phyloP scores from a whole-genome alignment of 2,113 vertebrate species.

The Zosterops lateralis region DNA sequence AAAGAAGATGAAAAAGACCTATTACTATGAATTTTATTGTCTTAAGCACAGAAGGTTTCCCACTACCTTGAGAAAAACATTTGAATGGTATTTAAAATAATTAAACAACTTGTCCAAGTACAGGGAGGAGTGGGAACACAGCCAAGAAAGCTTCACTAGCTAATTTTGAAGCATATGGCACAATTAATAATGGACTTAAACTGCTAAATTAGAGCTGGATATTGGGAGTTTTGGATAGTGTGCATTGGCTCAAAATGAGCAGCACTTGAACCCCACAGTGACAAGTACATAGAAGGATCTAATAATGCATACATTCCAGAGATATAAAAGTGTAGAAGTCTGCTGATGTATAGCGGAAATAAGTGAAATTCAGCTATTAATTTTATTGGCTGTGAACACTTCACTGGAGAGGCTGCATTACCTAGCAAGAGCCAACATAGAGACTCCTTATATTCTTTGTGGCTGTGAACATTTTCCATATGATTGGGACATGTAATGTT shows the following conservation, averaged over 20 bases:
- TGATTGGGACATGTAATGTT: background rate
- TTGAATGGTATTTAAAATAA: background rate
- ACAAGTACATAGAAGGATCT: background rate
- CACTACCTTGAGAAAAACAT: background rate
- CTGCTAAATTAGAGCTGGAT: background rate
- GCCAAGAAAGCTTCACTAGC: constrained; percentile 24
- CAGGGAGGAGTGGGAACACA: background rate
- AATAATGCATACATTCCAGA: background rate
- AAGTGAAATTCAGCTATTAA: constrained; percentile 24
- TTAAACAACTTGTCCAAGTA: background rate
- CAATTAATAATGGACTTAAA: constrained; percentile 33
- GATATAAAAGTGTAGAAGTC: background rate
- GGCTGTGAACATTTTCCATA: background rate
- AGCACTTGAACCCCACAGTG: background rate
- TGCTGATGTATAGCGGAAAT: constrained; percentile 6
- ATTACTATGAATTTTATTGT: background rate
- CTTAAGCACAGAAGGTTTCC: background rate
- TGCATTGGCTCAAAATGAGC: background rate
- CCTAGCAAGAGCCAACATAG: background rate
- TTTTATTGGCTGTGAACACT: background rate
- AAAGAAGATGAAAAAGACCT: background rate
- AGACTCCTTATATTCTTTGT: background rate
- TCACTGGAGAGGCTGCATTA: background rate
- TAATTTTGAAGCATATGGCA: constrained; percentile 35
- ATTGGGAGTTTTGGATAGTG: background rate